Percentiles rank a stretch among this genome's conserved stretches.
Conservation (phyloP, 2,888 invertebrate genomes). For the Thysanoteuthis rhombus region DNA sequence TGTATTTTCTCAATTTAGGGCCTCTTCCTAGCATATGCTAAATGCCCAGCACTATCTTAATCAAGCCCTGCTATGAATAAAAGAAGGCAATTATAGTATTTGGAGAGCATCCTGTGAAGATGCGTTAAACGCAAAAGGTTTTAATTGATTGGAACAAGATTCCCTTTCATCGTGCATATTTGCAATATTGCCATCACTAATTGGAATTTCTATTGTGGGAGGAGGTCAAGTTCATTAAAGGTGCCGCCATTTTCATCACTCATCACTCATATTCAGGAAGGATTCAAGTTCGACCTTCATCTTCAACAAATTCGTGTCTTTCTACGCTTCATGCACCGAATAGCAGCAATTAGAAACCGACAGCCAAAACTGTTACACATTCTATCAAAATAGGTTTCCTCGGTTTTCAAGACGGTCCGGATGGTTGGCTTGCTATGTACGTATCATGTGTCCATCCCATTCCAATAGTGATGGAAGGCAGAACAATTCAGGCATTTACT, state of each 20-base stretch:
- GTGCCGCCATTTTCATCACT: background rate
- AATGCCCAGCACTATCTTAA: too few relatives aligned
- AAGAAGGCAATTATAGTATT: background rate
- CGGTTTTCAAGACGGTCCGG: too few relatives aligned
- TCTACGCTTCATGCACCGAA: background rate
- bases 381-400: too few relatives aligned
- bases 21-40: too few relatives aligned
- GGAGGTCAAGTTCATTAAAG: background rate
- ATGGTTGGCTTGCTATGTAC: too few relatives aligned
- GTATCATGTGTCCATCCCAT: too few relatives aligned
- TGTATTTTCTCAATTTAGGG: too few relatives aligned
- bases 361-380: too few relatives aligned
- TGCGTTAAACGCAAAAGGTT: background rate
- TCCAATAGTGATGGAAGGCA: too few relatives aligned
- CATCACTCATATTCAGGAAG: background rate
- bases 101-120: background rate
- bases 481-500: too few relatives aligned
- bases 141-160: background rate
- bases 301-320: background rate
- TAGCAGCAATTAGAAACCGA: too few relatives aligned
- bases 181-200: background rate
- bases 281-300: background rate
- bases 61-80: background rate
- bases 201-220: background rate
- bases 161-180: background rate